Conservation (phyloP, 2,113 vertebrate genomes). For the Elephantulus edwardii region DNA sequence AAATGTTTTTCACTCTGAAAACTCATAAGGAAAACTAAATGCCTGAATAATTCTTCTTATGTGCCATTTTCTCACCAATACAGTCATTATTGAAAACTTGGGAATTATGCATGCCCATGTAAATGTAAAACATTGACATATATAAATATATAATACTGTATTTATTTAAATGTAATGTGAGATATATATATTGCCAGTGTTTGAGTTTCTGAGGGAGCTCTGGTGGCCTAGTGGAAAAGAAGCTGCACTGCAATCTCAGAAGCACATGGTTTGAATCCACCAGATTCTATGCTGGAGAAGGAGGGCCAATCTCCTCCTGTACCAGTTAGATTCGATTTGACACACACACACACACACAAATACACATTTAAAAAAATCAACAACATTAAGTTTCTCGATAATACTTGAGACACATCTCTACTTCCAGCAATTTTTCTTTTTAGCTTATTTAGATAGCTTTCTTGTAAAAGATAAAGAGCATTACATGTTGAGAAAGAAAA, state of each 20-base stretch:
- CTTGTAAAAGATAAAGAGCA: neutral
- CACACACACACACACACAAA: too few species aligned
- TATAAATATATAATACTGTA: too few species aligned
- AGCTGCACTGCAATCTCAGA: too few species aligned
- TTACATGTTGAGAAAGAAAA: neutral
- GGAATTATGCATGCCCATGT: neutral
- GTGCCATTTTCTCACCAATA: neutral
- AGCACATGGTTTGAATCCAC: too few species aligned
- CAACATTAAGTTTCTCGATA: neutral
- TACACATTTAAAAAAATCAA: neutral
- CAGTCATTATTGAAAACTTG: neutral
- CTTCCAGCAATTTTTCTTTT: neutral
- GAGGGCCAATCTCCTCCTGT: too few species aligned
- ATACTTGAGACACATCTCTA: neutral
- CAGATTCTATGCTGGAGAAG: too few species aligned
- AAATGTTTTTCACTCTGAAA: conserved; percentile 23
- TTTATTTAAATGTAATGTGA: too few species aligned
- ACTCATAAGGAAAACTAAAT: conserved; percentile 23
- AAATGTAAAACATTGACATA: neutral
- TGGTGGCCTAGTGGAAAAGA: too few species aligned
- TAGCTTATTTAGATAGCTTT: neutral
- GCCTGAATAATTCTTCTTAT: neutral
- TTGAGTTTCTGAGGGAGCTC: too few species aligned
- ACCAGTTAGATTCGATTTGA: too few species aligned
- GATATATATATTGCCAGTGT: too few species aligned